Evolutionary conservation across 2,888 invertebrate genomes (phyloP), one percentile per base, ranked within the genome.

Genomic region (Gisinianus flammeolus): DNA sequence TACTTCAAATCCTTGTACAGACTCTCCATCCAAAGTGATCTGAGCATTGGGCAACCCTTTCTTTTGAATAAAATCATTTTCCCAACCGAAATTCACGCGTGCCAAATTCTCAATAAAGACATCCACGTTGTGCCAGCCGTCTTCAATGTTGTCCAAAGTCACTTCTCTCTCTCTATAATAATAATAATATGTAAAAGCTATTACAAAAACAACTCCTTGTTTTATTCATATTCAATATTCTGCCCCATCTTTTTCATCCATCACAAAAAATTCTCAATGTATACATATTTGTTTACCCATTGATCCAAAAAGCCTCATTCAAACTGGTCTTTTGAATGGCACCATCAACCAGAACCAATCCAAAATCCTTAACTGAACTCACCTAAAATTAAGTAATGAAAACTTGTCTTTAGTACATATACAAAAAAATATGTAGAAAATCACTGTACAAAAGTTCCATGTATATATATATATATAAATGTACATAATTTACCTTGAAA

Each of bases 281-380:
- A n/a, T n/a, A n/a, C n/a, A n/a, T n/a, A n/a, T n/a, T n/a, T n/a
- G n/a, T n/a, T n/a, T n/a, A 83, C 82, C 77, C 71, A 31, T 80
- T 81, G 10, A 83, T 79, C 81, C 81, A 82, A 70, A 81, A 83
- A 3, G 73, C 64, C 0, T 67, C 70, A 2, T 4, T 16, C 30
- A 70, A 71, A 52, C 74, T 69, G 28, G 28, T 12, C 1, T 22
- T 68, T 67, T 82, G 81, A 56, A 83, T 75, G 54, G 86, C 81
- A 3, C 88, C 88, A 83, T 90, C 88, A 2, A 90, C 85, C 33
- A 89, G 79, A 12, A 90, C 87, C 81, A 89, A 87, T 0, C 89
- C 89, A 72, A 90, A 87, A 85, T 91, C 91, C 78, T 88, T 87
- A 19, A 89, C 87, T 71, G 87, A 85, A 3, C 89, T 88, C 66